These are phyloP conservation scores for Cheilosia vernalis DNA, from an alignment of 2,888 invertebrate species.

Conservation along the genomic window DNA sequence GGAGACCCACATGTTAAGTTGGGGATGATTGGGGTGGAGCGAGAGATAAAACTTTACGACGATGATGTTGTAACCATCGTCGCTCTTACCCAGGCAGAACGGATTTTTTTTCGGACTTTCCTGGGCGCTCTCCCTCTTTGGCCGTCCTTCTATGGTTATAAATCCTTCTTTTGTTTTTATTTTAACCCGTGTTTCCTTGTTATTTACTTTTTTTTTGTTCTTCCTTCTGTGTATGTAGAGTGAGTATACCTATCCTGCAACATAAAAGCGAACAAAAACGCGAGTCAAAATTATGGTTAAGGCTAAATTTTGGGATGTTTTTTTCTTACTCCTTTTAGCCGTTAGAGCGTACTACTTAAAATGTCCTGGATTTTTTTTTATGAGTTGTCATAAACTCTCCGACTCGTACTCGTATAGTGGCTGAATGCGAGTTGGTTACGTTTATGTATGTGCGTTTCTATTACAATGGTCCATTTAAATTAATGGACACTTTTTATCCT, in stretches of 20 bases:
- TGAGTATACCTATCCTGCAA: conserved; percentile 5
- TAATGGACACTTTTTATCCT: conserved; percentile 29
- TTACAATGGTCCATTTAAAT: conserved; percentile 39
- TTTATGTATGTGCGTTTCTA: neutral
- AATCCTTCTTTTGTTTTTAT: conserved; percentile 40
- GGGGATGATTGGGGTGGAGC: neutral
- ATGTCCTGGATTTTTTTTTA: conserved; percentile 14
- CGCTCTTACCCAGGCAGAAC: conserved; percentile 62
- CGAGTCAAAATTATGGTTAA: conserved; percentile 34
- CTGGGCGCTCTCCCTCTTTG: neutral
- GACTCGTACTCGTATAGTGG: neutral
- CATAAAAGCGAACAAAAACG: conserved; percentile 25
- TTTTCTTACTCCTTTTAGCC: neutral
- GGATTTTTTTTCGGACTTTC: conserved; percentile 18
- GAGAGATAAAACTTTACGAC: conserved; percentile 59
- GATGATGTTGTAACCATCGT: conserved; percentile 51
- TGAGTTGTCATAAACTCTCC: conserved; percentile 34
- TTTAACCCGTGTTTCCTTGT: conserved; percentile 18
- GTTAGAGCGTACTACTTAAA: conserved; percentile 21
- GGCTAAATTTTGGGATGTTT: conserved; percentile 17
- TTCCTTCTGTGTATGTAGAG: neutral
- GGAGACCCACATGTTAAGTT: neutral
- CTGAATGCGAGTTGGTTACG: neutral
- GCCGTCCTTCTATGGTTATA: conserved; percentile 26
- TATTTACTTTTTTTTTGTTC: neutral